Percentiles rank a stretch among this genome's conserved stretches.
Evolutionary conservation across 1,140 invertebrate genomes (phyloP).

Genomic region (Marisa cornuarietis): DNA sequence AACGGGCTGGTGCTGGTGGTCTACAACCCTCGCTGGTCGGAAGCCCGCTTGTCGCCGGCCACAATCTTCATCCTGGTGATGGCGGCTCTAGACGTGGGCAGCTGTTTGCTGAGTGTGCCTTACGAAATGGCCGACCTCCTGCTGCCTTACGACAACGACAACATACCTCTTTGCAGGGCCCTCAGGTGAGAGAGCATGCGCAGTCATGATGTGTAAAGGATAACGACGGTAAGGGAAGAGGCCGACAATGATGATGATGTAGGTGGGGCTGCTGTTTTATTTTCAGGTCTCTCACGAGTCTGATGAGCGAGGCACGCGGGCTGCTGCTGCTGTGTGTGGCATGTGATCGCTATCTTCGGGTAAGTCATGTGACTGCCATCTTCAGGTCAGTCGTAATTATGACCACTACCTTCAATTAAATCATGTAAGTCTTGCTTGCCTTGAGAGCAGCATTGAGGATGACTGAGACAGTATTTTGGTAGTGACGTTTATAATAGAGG

Average conservation of each 20-base stretch:
- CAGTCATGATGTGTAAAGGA: neutral
- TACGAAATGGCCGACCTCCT: conserved; percentile 21
- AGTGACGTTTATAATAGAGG: neutral
- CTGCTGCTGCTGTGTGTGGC: conserved; percentile 14
- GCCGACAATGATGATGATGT: no score
- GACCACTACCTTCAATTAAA: neutral
- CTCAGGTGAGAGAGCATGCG: neutral
- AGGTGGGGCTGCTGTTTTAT: neutral
- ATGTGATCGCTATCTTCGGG: conserved; percentile 11
- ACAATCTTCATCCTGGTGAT: conserved; percentile 18
- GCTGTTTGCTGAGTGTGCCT: conserved; percentile 10
- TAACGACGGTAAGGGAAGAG: no score
- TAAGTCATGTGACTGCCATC: neutral
- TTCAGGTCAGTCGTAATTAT: neutral
- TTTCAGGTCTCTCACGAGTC: conserved; percentile 10
- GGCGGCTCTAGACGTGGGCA: conserved; percentile 16
- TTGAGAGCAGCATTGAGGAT: neutral
- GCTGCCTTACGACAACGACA: conserved; percentile 18
- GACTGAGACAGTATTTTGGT: neutral
- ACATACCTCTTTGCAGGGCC: conserved; percentile 8
- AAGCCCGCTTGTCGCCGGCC: neutral
- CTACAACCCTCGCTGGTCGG: neutral
- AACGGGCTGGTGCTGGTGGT: conserved; percentile 10
- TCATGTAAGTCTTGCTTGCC: neutral
- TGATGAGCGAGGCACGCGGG: neutral